Base-by-base conservation (phyloP, 2,888 invertebrate species). In the Aporophyla lueneburgensis region DNA sequence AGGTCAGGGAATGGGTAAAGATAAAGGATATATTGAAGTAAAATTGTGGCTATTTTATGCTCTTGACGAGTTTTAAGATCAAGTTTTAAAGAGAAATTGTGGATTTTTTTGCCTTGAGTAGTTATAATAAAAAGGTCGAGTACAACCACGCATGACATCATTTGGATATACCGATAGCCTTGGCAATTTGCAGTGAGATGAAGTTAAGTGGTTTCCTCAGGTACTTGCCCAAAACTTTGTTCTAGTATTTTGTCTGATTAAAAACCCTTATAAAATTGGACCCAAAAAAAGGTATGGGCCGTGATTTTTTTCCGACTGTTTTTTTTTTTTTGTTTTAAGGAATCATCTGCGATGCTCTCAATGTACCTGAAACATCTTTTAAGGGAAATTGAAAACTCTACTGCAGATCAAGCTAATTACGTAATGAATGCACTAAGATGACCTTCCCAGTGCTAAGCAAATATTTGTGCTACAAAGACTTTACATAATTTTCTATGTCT, bases 401-500 rank as follows among this genome's bases (percentile, higher is more conserved):
- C 24, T 27, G 46, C 21, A 24, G 1, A 33, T 63, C 19, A 77
- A 43, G 3, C 16, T 63, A 16, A 66, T 54, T 21, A 7, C 14
- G 33, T 53, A 40, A 46, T 40, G 16, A 59, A 46, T 81, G 62
- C 51, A 82, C 43, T 58, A 63, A 72, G 21, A 82, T 51, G 63
- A 69, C 79, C 65, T 75, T 83, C 73, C 56, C 61, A 71, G 19
- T 61, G 16, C 24, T 65, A 43, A 21, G 49, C 56, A 83, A 74
- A 83, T 75, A 67, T 71, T 67, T 53, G 40, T 75, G 9, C 71
- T 73, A 66, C n/a, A 43, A 62, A 49, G 4, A 73, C 81, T 76
- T 74, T 79, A 76, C 78, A 78, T 75, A 76, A 75, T 76, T 80
- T 73, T 68, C 59, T 61, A 74, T 61, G 53, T 73, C 68, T 69